A percentile compares a stretch with the other conserved stretches of the same genome.
Evolutionary conservation across 2,888 invertebrate genomes (phyloP).

Genomic region (Flabesymbios commensalis): DNA sequence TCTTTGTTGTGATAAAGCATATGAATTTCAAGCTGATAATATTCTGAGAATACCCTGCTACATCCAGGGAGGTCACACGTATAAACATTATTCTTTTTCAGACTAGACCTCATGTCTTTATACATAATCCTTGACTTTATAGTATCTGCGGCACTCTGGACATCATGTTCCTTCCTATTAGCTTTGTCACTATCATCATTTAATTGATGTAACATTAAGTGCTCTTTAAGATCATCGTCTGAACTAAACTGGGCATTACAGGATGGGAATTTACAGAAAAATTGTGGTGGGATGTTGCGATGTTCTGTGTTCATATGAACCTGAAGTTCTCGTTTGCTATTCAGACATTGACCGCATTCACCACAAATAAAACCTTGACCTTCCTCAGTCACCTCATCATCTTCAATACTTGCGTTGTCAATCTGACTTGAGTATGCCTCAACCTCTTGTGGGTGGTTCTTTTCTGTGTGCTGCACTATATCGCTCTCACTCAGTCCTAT

Average conservation of each 20-base stretch:
- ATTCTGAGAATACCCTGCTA: conserved; percentile 24
- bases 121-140: background rate
- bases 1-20: conserved; percentile 25
- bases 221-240: background rate
- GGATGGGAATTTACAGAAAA: background rate
- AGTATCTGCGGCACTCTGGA: no score
- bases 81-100: background rate
- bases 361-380: no score
- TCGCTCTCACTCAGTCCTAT: background rate
- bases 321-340: background rate
- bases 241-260: no score
- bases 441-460: background rate
- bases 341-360: background rate
- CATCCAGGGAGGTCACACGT: conserved; percentile 25
- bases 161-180: no score
- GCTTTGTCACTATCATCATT: background rate
- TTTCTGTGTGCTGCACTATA: conserved; percentile 10
- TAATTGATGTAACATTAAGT: background rate
- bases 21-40: conserved; percentile 27
- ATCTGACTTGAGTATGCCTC: no score
- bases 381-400: no score
- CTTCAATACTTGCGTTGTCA: no score
- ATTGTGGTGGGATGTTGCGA: no score
- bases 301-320: no score
- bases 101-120: background rate